A percentile compares a stretch with the other conserved stretches of the same genome.
Conservation (phyloP, 1,140 invertebrate species). For the Heliconius himera region DNA sequence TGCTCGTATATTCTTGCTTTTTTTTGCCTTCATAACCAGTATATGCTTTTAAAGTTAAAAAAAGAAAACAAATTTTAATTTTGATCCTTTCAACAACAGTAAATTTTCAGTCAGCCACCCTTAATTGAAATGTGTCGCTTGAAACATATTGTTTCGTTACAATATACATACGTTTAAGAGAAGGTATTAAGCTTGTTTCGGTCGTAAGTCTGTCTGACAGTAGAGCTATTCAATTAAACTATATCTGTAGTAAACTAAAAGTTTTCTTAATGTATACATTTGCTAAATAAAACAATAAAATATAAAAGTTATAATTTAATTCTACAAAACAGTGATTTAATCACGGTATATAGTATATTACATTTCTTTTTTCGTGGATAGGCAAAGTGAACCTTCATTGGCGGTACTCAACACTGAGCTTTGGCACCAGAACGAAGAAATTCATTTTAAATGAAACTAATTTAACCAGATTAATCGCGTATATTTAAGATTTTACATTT, state of each 20-base stretch:
- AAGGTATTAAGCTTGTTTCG: constrained; percentile 4
- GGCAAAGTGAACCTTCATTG: no score
- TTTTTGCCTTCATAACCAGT: not conserved
- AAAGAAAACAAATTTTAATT: not conserved
- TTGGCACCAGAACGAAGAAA: no score
- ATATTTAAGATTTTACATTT: no score
- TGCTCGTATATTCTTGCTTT: no score
- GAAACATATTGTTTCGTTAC: not conserved
- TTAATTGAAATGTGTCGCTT: not conserved
- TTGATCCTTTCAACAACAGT: not conserved
- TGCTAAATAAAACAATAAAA: no score
- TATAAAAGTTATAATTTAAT: no score
- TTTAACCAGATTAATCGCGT: no score
- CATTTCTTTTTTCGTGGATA: no score
- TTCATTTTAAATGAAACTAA: no score
- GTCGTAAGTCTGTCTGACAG: not conserved
- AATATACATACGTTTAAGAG: not conserved
- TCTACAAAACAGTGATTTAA: no score
- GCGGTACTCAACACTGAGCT: no score
- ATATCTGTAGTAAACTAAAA: not conserved
- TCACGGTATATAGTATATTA: no score
- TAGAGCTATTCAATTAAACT: not conserved
- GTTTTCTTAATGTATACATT: not conserved
- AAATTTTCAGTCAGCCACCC: not conserved
- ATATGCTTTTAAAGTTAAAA: not conserved